A percentile compares a stretch with the other conserved stretches of the same genome.
These are phyloP conservation scores for Sinella curviseta DNA, from an alignment of 1,140 invertebrate genomes.

Conservation along the genomic window DNA sequence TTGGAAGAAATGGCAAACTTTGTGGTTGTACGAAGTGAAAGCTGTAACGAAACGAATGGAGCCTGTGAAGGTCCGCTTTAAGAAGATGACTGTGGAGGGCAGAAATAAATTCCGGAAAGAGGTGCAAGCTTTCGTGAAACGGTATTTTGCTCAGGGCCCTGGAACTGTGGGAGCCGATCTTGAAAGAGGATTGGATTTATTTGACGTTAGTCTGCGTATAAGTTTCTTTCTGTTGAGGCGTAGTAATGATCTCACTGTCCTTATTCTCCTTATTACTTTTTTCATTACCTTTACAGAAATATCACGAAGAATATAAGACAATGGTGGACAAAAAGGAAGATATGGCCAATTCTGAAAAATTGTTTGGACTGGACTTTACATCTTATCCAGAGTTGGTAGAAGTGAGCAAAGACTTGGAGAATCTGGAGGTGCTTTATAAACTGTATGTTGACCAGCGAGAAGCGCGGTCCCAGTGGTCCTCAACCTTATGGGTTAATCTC, in stretches of 20 bases:
- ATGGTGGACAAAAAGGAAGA: constrained; percentile 68
- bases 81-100: constrained; percentile 69
- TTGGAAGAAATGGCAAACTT: constrained; percentile 60
- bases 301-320: constrained; percentile 65
- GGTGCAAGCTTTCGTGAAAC: constrained; percentile 67
- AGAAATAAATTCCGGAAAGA: constrained; percentile 70
- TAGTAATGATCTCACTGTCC: background rate
- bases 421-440: constrained; percentile 72
- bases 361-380: constrained; percentile 80
- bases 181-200: constrained; percentile 68
- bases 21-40: constrained; percentile 61
- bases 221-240: background rate
- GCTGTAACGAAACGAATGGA: constrained; percentile 56
- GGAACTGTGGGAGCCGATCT: constrained; percentile 73
- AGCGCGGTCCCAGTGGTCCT: constrained; percentile 75
- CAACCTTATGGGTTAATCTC: constrained; percentile 81
- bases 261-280: too few relatives aligned
- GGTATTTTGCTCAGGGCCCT: constrained; percentile 73
- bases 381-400: constrained; percentile 75
- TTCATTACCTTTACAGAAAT: constrained; percentile 59
- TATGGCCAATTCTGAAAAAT: constrained; percentile 74
- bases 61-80: constrained; percentile 66
- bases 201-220: constrained; percentile 60
- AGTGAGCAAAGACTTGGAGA: constrained; percentile 70
- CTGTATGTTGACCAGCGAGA: constrained; percentile 72